These are phyloP conservation scores for Spea multiplicata DNA, from an alignment of 2,113 vertebrate genomes.

Conservation along the genomic window DNA sequence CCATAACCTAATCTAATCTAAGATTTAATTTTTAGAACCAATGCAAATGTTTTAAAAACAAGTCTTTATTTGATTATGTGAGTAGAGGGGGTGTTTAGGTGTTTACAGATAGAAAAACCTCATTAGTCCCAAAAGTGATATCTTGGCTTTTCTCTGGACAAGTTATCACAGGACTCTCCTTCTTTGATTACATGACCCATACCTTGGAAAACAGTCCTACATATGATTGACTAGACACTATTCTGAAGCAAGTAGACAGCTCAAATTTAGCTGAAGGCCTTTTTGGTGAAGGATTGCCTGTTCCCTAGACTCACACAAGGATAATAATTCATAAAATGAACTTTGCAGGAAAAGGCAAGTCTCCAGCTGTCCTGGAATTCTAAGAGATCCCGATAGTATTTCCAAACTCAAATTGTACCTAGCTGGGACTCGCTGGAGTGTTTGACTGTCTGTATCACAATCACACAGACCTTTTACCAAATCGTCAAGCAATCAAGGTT, in stretches of 20 bases:
- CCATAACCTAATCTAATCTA: too few species aligned
- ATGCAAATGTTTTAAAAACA: too few species aligned
- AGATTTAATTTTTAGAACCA: too few species aligned
- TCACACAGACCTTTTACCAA: not conserved
- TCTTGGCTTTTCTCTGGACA: conserved; percentile 4
- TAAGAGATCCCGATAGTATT: conserved; percentile 54
- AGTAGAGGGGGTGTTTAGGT: not conserved
- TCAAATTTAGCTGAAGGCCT: conserved; percentile 43
- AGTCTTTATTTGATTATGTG: not conserved
- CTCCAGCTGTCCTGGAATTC: conserved; percentile 57
- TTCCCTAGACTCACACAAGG: conserved; percentile 40
- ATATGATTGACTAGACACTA: conserved; percentile 13
- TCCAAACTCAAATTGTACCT: conserved; percentile 48
- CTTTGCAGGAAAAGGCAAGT: conserved; percentile 52
- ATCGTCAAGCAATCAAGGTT: not conserved
- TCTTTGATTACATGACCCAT: conserved; percentile 39
- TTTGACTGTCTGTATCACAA: conserved; percentile 17
- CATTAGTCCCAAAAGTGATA: conserved; percentile 6
- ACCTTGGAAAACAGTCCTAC: conserved; percentile 23
- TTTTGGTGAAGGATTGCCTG: conserved; percentile 4
- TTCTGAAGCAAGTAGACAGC: conserved; percentile 25
- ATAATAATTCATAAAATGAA: conserved; percentile 52
- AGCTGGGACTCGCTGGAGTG: conserved; percentile 31
- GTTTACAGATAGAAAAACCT: not conserved
- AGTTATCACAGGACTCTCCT: conserved; percentile 22